A percentile compares a stretch with the other conserved stretches of the same genome.
These are phyloP conservation scores for Philereme vetulata DNA, from an alignment of 2,888 invertebrate species.

Conservation along the genomic window DNA sequence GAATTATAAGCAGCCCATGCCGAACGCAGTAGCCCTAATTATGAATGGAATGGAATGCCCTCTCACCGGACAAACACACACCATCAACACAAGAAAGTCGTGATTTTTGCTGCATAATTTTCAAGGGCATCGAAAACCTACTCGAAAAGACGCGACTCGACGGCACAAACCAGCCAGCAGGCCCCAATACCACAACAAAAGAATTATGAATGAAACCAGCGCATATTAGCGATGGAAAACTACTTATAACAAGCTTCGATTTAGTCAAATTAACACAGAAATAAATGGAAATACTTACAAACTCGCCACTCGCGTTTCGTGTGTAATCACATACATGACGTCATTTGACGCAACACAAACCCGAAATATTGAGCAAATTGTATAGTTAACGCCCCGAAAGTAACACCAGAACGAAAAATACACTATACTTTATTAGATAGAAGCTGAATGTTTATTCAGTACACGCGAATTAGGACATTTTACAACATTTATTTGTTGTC, in stretches of 20 bases:
- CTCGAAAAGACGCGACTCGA: conserved; percentile 40
- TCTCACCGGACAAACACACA: conserved; percentile 51
- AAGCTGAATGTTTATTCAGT: conserved; percentile 74
- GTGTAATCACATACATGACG: conserved; percentile 84
- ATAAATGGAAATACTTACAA: conserved; percentile 82
- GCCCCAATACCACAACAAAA: conserved; percentile 48
- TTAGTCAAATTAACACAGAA: conserved; percentile 70
- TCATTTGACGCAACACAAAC: conserved; percentile 83
- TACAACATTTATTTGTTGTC: conserved; percentile 82
- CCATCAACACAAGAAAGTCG: conserved; percentile 62
- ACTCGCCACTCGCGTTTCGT: conserved; percentile 81
- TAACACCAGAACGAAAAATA: conserved; percentile 70
- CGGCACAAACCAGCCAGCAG: conserved; percentile 33
- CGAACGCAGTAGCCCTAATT: conserved; percentile 46
- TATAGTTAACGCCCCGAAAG: conserved; percentile 70
- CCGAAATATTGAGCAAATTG: conserved; percentile 80
- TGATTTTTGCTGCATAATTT: conserved; percentile 82
- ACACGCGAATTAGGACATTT: conserved; percentile 79
- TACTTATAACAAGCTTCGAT: conserved; percentile 53
- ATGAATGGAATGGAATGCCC: conserved; percentile 60
- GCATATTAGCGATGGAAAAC: conserved; percentile 53
- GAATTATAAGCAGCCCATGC: conserved; percentile 46
- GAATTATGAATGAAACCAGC: conserved; percentile 77
- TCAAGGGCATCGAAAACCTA: conserved; percentile 77
- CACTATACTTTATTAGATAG: conserved; percentile 74